Evolutionary conservation across 2,888 invertebrate genomes (phyloP).

Genomic region (Sphaerophoria taeniata): DNA sequence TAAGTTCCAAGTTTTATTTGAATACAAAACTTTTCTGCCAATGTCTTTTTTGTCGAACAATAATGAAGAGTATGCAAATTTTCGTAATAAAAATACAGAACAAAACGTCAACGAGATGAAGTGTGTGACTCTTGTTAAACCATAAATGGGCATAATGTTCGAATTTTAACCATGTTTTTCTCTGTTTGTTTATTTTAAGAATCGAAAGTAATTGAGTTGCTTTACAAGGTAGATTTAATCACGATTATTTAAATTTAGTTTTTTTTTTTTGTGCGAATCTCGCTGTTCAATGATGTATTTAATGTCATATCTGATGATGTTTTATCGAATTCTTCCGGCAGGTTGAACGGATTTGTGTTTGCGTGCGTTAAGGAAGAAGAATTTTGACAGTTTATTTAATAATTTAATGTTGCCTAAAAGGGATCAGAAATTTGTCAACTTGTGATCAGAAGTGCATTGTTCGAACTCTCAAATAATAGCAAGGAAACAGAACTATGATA

Average conservation of each 20-base stretch:
- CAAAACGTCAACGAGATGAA: background rate
- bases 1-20: background rate
- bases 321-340: background rate
- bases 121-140: slow-evolving; percentile 2
- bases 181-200: background rate
- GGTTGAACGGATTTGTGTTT: no score
- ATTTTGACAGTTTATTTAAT: no score
- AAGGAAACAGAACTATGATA: no score
- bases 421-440: no score
- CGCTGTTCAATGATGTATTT: background rate
- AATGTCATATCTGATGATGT: background rate
- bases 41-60: no score
- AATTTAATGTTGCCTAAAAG: no score
- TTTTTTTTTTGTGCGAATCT: slow-evolving; percentile 1
- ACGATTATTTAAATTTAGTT: slow-evolving; percentile 13
- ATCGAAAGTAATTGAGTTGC: slow-evolving; percentile 36
- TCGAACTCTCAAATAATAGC: no score
- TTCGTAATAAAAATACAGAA: slow-evolving; percentile 9
- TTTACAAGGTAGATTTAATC: slow-evolving; percentile 35
- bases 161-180: slow-evolving; percentile 33
- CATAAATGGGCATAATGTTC: slow-evolving; percentile 44
- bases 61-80: slow-evolving; percentile 27
- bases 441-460: no score
- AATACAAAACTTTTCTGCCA: background rate
- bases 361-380: no score